phyloP scores from a whole-genome alignment of 2,113 vertebrate species.

The Xenus cinereus region DNA sequence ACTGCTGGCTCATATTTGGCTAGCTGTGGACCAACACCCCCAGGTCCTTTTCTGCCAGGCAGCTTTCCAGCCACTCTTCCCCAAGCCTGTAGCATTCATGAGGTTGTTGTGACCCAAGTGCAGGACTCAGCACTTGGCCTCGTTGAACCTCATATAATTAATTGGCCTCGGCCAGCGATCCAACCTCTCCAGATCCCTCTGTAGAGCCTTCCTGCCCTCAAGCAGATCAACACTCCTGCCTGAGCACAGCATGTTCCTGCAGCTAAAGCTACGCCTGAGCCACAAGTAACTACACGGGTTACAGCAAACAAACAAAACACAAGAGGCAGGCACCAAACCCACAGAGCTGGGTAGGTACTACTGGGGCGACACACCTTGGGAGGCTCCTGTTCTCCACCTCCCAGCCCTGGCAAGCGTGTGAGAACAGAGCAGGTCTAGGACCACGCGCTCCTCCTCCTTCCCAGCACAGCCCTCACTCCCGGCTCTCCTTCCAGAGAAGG shows the following conservation, averaged over 20 bases:
- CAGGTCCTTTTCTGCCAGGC: neutral
- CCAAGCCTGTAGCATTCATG: neutral
- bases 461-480: rapidly evolving
- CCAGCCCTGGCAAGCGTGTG: neutral
- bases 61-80: neutral
- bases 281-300: neutral
- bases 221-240: neutral
- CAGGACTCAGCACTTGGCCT: neutral
- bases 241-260: neutral
- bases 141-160: neutral
- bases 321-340: neutral
- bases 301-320: neutral
- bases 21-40: neutral
- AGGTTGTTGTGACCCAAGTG: neutral
- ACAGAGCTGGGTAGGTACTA: neutral
- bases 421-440: neutral
- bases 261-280: neutral
- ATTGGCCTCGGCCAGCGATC: neutral
- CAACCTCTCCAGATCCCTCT: neutral
- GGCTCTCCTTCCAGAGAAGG: neutral
- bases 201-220: neutral
- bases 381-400: neutral
- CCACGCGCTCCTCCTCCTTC: neutral
- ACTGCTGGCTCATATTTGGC: neutral
- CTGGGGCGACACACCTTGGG: neutral